Percentiles rank a stretch among this genome's conserved stretches.
Evolutionary conservation across 2,113 vertebrate genomes (phyloP).

Genomic region (Sylvicapra grimmia): DNA sequence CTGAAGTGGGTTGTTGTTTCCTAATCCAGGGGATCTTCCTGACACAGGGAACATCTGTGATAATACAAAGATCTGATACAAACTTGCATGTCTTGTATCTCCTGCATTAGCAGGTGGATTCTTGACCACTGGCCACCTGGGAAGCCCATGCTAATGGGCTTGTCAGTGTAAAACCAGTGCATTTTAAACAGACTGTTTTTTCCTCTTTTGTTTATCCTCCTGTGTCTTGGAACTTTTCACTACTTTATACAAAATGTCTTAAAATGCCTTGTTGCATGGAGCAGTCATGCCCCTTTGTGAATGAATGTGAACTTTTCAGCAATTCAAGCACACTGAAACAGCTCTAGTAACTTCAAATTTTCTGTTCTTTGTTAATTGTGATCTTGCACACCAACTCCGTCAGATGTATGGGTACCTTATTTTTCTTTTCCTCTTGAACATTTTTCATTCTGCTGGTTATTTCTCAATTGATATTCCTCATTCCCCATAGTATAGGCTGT

Average conservation of each 20-base stretch:
- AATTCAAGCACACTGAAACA: background rate
- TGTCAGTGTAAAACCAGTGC: background rate
- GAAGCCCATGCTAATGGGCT: background rate
- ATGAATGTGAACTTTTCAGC: background rate
- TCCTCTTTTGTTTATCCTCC: background rate
- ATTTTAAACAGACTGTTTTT: background rate
- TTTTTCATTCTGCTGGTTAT: fast-evolving
- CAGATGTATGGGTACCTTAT: background rate
- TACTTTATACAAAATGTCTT: background rate
- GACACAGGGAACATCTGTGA: background rate
- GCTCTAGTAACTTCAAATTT: background rate
- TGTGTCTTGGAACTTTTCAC: background rate
- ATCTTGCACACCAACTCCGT: background rate
- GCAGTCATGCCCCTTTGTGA: background rate
- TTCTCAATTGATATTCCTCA: background rate
- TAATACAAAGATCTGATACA: too few species aligned
- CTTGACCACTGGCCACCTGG: background rate
- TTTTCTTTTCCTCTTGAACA: background rate
- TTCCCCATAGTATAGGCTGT: background rate
- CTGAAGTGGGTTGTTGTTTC: background rate
- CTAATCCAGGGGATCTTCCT: background rate
- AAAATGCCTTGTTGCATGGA: background rate
- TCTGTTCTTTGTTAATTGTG: background rate
- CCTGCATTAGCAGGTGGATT: background rate
- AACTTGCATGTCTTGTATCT: background rate